These are phyloP conservation scores for Pao palembangensis DNA, from an alignment of 2,113 vertebrate species.

Conservation along the genomic window DNA sequence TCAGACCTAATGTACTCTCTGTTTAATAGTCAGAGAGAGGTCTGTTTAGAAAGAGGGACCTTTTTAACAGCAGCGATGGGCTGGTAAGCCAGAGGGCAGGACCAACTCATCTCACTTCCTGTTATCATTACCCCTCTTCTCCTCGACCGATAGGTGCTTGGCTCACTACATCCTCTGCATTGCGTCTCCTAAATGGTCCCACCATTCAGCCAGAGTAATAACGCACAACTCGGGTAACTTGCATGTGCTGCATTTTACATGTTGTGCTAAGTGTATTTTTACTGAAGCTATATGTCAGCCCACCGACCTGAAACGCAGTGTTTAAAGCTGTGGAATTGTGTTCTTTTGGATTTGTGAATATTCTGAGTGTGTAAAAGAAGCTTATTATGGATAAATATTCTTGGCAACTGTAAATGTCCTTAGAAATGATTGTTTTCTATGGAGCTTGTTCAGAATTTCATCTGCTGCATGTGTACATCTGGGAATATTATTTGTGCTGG, in stretches of 20 bases:
- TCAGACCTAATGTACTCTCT: slow-evolving; percentile 70
- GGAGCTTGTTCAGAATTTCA: slow-evolving; percentile 7
- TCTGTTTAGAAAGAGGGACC: slow-evolving; percentile 66
- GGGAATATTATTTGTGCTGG: slow-evolving; percentile 26
- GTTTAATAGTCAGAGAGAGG: slow-evolving; percentile 68
- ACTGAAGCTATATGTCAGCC: slow-evolving; percentile 51
- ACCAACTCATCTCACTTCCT: slow-evolving; percentile 67
- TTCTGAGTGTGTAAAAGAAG: slow-evolving; percentile 14
- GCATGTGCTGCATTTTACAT: slow-evolving; percentile 57
- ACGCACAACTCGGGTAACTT: slow-evolving; percentile 50
- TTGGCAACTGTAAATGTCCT: slow-evolving; percentile 20
- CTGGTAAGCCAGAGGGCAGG: slow-evolving; percentile 59
- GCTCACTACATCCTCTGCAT: slow-evolving; percentile 35
- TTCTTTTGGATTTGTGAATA: slow-evolving; percentile 21
- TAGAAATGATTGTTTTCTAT: neutral
- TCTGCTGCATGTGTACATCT: slow-evolving; percentile 28
- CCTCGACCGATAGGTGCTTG: slow-evolving; percentile 53
- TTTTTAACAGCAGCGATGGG: slow-evolving; percentile 64
- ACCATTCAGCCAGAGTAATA: slow-evolving; percentile 28
- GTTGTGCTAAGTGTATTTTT: slow-evolving; percentile 54
- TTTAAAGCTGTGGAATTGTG: slow-evolving; percentile 52
- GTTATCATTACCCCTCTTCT: slow-evolving; percentile 69
- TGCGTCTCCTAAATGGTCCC: slow-evolving; percentile 46
- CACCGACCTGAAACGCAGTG: slow-evolving; percentile 57
- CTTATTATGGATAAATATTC: slow-evolving; percentile 23